Evolutionary conservation across 2,888 invertebrate genomes (phyloP), one percentile per base, ranked within the genome.

Genomic region (Nemotelus nigrinus): DNA sequence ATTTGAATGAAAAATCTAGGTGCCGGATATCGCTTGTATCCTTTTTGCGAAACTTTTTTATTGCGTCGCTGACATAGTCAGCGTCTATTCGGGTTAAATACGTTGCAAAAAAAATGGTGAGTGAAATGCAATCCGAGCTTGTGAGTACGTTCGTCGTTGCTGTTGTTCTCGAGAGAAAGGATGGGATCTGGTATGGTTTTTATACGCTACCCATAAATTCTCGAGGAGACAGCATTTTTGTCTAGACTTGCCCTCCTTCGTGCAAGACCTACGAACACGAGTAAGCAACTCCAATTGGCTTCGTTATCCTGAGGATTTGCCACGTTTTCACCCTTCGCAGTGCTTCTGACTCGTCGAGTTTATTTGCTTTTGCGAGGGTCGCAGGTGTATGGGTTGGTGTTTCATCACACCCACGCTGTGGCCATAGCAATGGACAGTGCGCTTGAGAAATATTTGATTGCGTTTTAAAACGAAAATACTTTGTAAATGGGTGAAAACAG

Each of bases 211-310:
- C 74, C 39, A 60, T 74, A 74, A 74, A 74, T 74, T 48, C 48
- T 63, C 74, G 50, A 74, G 25, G 25, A 25, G 74, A 74, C 63
- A 50, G 63, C 74, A 60, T 74, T 70, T 70, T 74, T 74, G 74
- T 74, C 74, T 74, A 74, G 74, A 74, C 74, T 74, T 39, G 60
- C 74, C 63, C 74, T 60, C 63, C 63, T 60, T 74, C 8, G 48
- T 55, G 39, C 5, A 48, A 57, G 48, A 50, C 39, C 53, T 43
- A 70, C 60, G 60, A 74, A 25, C 2, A 47, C 43, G 3, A 74
- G 63, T 50, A 63, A 74, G 60, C 74, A 60, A 74, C 74, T 60
- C 74, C 74, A 74, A 74, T 74, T 74, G 74, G 74, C 74, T 74
- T 74, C 74, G 74, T 74, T 74, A 74, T 74, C 48, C 74, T 74